A percentile compares a stretch with the other conserved stretches of the same genome.
These are phyloP conservation scores for Ascidia mentula DNA, from an alignment of 23 tunicate genomes.

Conservation along the genomic window DNA sequence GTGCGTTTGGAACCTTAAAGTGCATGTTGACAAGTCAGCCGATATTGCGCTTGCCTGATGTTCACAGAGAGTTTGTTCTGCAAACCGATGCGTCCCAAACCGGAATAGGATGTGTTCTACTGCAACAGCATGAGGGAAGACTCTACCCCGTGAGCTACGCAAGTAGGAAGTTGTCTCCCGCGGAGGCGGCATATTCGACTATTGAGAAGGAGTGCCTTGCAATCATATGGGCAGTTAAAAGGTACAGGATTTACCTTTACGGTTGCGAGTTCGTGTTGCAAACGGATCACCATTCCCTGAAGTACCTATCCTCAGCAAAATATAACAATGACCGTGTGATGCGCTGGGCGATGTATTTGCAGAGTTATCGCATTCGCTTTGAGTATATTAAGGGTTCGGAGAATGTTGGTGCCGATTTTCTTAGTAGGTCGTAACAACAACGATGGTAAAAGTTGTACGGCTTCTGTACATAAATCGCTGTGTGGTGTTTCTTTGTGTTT, in stretches of 20 bases:
- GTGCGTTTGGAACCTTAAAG: slow-evolving; percentile 2
- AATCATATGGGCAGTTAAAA: slow-evolving; percentile 22
- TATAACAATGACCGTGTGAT: not conserved
- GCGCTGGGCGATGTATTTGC: slow-evolving; percentile 19
- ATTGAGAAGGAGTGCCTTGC: slow-evolving; percentile 25
- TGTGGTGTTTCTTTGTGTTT: no score
- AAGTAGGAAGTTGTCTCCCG: slow-evolving; percentile 10
- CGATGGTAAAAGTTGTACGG: no score
- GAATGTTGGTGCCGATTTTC: no score
- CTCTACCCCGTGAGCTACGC: slow-evolving; percentile 26
- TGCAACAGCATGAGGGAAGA: slow-evolving; percentile 13
- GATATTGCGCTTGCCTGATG: slow-evolving; percentile 1
- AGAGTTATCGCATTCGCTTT: no score
- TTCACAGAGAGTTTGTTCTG: slow-evolving; percentile 1
- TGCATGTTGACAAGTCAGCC: not conserved
- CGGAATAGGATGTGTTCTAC: slow-evolving; percentile 13
- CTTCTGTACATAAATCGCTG: no score
- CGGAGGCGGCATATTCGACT: slow-evolving; percentile 13
- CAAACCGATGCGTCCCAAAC: not conserved
- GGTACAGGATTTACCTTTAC: slow-evolving; percentile 9
- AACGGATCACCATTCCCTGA: slow-evolving; percentile 15
- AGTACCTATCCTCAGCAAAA: not conserved
- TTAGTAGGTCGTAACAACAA: no score
- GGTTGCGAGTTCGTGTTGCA: not conserved
- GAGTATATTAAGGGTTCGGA: no score